These are phyloP conservation scores for Trogon melanurus DNA, from an alignment of 2,113 vertebrate species.

Conservation along the genomic window DNA sequence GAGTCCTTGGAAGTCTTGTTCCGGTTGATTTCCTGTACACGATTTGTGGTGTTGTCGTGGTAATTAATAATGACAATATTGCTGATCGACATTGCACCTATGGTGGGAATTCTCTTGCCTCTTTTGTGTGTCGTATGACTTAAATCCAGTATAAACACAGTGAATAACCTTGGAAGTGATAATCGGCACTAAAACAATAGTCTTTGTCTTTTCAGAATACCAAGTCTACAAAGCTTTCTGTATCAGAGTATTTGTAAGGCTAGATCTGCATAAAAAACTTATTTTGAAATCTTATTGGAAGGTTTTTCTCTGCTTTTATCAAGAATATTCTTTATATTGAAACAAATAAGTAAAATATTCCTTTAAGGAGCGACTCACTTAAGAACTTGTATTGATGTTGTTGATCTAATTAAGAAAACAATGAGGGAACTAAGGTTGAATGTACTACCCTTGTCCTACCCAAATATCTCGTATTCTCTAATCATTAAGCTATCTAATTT, in stretches of 20 bases:
- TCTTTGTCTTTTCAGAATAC: background rate
- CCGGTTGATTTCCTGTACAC: constrained; percentile 21
- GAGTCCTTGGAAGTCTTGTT: constrained; percentile 46
- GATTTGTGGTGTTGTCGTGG: background rate
- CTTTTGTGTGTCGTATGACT: background rate
- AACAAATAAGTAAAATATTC: background rate
- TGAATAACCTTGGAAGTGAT: background rate
- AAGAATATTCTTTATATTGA: background rate
- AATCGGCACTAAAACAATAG: background rate
- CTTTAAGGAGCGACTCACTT: background rate
- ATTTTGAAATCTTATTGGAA: background rate
- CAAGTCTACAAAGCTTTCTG: background rate
- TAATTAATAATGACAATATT: constrained; percentile 36
- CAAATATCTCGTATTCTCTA: background rate
- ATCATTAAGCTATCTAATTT: background rate
- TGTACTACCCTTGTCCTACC: background rate
- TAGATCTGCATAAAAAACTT: background rate
- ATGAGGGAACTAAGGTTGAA: background rate
- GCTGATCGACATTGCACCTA: background rate
- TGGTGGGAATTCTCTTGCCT: background rate
- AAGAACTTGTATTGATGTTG: background rate
- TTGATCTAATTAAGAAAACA: background rate
- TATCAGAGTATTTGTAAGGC: background rate
- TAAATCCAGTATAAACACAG: background rate
- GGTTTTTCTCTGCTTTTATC: background rate